Percentiles rank a stretch among this genome's conserved stretches.
These are phyloP conservation scores for Carduelis carduelis DNA, from an alignment of 2,797 vertebrate genomes.

Conservation along the genomic window DNA sequence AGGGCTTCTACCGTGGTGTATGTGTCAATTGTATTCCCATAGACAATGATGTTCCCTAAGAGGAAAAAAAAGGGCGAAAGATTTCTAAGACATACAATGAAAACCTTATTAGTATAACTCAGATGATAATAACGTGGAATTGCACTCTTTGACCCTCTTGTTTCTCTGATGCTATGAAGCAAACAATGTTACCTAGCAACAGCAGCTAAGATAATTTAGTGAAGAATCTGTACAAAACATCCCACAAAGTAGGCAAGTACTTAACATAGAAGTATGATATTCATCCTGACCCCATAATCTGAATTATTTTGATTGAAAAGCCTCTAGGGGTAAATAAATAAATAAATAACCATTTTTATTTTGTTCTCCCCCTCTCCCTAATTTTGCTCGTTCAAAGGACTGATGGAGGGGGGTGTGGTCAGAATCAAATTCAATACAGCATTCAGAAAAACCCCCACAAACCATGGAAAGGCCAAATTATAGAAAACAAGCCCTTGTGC, in stretches of 20 bases:
- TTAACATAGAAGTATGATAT: conserved; percentile 71
- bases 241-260: conserved; percentile 77
- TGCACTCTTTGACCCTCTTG: conserved; percentile 73
- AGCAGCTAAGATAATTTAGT: conserved; percentile 75
- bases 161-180: conserved; percentile 77
- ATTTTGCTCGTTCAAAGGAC: conserved; percentile 22
- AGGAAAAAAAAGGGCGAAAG: not conserved
- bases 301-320: conserved; percentile 66
- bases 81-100: conserved; percentile 49
- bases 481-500: not conserved
- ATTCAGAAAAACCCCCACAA: not conserved
- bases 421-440: not conserved
- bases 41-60: conserved; percentile 85
- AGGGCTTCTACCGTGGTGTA: conserved; percentile 84
- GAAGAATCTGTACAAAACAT: conserved; percentile 76
- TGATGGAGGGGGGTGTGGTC: not conserved
- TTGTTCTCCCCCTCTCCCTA: not conserved
- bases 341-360: not conserved
- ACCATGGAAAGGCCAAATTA: not conserved
- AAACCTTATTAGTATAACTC: conserved; percentile 69
- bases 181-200: conserved; percentile 80
- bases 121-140: conserved; percentile 68
- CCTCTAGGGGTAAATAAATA: not conserved
- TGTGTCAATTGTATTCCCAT: conserved; percentile 83
- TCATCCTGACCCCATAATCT: conserved; percentile 62